Conservation (phyloP, 2,888 invertebrate species). For the Cheilosia variabilis region DNA sequence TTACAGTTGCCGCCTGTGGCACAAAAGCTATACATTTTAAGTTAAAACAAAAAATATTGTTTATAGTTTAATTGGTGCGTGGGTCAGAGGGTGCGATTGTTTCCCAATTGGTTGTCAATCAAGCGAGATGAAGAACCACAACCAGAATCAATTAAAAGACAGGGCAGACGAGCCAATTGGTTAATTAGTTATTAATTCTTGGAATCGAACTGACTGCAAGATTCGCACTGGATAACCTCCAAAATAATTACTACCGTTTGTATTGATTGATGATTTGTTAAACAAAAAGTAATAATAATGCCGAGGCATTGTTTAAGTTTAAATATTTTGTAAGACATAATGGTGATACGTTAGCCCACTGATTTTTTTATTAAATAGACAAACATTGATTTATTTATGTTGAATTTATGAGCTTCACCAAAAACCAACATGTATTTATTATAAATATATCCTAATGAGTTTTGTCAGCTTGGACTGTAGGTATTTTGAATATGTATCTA, state of each 20-base stretch:
- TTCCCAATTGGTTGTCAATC: conserved; percentile 57
- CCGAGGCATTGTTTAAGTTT: conserved; percentile 1
- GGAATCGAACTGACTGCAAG: conserved; percentile 28
- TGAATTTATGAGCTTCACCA: conserved; percentile 21
- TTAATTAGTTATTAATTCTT: conserved; percentile 53
- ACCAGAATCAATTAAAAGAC: conserved; percentile 44
- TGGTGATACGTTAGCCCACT: conserved; percentile 46
- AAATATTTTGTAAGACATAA: conserved; percentile 2
- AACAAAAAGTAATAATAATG: not conserved
- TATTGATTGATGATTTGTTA: conserved; percentile 10
- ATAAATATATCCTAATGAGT: not conserved
- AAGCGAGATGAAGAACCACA: conserved; percentile 24
- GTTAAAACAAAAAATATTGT: conserved; percentile 20
- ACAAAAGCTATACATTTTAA: conserved; percentile 34
- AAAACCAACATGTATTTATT: conserved; percentile 24
- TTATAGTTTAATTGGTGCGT: conserved; percentile 50
- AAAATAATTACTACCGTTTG: not conserved
- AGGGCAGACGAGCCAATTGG: conserved; percentile 39
- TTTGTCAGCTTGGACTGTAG: conserved; percentile 3
- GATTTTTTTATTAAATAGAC: conserved; percentile 26
- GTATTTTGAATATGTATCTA: conserved; percentile 19
- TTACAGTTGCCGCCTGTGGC: conserved; percentile 12
- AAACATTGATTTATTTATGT: conserved; percentile 1
- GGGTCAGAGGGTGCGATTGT: conserved; percentile 44
- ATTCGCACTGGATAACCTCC: conserved; percentile 23